A percentile compares a stretch with the other conserved stretches of the same genome.
These are phyloP conservation scores for Argyresthia albistria DNA, from an alignment of 2,888 invertebrate species.

Conservation along the genomic window DNA sequence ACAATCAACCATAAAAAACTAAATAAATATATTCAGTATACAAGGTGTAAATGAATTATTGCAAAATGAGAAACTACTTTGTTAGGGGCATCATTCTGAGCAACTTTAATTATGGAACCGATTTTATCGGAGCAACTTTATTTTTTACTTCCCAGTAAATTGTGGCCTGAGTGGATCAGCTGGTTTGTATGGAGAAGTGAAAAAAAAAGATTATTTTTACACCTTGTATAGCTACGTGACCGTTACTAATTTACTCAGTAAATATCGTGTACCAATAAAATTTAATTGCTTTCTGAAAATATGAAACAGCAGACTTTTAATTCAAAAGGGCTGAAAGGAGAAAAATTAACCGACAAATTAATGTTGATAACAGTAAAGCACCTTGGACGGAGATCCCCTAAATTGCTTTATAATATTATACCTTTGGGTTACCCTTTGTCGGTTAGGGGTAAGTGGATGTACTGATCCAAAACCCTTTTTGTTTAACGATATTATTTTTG, in stretches of 20 bases:
- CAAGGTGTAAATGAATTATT: no score
- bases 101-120: no score
- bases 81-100: no score
- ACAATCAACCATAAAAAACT: no score
- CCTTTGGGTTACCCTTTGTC: constrained; percentile 33
- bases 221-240: not conserved
- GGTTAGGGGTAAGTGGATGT: constrained; percentile 14
- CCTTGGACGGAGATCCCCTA: constrained; percentile 31
- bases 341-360: constrained; percentile 63
- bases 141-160: no score
- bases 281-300: not conserved
- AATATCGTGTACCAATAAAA: not conserved
- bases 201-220: no score
- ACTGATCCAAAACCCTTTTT: constrained; percentile 7
- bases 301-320: not conserved
- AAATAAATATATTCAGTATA: no score
- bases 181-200: no score
- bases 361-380: constrained; percentile 51
- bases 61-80: no score
- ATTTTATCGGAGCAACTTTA: no score
- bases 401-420: constrained; percentile 45
- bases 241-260: not conserved
- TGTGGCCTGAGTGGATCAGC: no score
- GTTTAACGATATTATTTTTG: constrained; percentile 15
- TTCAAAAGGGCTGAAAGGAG: constrained; percentile 30